These are phyloP conservation scores for Galaxea fascicularis DNA, from an alignment of 92 coral and sea anemone genomes.

Conservation along the genomic window DNA sequence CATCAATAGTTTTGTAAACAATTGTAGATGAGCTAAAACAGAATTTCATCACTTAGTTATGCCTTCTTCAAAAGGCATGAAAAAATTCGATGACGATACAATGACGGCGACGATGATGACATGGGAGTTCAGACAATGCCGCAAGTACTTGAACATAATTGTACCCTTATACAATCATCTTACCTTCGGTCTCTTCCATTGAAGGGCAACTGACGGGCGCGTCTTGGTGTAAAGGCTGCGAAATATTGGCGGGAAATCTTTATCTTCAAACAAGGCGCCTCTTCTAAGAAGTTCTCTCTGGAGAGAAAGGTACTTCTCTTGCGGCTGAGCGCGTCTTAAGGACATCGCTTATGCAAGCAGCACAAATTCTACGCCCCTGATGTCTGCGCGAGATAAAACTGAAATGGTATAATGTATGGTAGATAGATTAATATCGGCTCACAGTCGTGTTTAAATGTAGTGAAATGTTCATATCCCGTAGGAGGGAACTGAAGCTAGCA, in stretches of 20 bases:
- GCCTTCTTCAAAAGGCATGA: no score
- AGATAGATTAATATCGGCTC: no score
- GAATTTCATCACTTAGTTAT: no score
- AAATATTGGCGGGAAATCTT: slow-evolving; percentile 73
- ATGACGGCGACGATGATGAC: background rate
- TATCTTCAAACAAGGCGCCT: slow-evolving; percentile 72
- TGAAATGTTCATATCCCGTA: no score
- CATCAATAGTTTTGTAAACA: no score
- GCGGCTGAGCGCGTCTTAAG: slow-evolving; percentile 37
- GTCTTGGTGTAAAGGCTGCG: slow-evolving; percentile 67
- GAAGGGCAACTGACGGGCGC: slow-evolving; percentile 64
- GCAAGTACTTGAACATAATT: background rate
- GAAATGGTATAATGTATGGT: no score
- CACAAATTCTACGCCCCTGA: no score
- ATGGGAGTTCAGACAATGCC: background rate
- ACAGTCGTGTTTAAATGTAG: no score
- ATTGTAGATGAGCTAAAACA: no score
- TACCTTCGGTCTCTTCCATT: slow-evolving; percentile 84
- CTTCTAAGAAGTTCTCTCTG: slow-evolving; percentile 65
- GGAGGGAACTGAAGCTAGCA: no score
- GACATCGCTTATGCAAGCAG: slow-evolving; percentile 18
- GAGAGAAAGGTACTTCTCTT: slow-evolving; percentile 53
- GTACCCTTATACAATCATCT: background rate
- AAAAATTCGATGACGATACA: no score
- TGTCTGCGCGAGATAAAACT: no score